Percentiles rank a stretch among this genome's conserved stretches.
phyloP scores from a whole-genome alignment of 2,797 vertebrate species.

The Onychomys arenicola region DNA sequence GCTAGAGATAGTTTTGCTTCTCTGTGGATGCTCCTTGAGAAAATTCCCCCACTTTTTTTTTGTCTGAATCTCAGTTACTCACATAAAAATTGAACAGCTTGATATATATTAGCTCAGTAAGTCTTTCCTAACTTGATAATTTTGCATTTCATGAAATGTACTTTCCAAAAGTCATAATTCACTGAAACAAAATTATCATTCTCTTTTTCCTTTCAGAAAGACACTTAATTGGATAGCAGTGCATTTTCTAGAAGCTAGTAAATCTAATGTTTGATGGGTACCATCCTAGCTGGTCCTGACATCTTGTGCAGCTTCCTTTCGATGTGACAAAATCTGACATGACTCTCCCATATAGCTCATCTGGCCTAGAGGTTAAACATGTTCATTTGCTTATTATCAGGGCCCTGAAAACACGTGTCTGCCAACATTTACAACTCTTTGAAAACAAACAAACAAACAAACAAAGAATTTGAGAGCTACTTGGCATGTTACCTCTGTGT shows the following conservation, averaged over 20 bases:
- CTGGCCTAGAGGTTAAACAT: constrained; percentile 71
- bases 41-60: not conserved
- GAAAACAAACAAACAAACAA: not conserved
- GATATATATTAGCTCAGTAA: constrained; percentile 37
- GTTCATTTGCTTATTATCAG: constrained; percentile 67
- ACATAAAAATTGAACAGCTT: constrained; percentile 45
- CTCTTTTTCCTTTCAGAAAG: constrained; percentile 60
- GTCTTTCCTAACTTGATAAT: constrained; percentile 45
- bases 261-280: constrained; percentile 70
- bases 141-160: constrained; percentile 54
- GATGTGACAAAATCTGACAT: constrained; percentile 63
- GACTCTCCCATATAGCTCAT: constrained; percentile 53
- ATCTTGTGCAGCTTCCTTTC: constrained; percentile 18
- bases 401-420: not conserved
- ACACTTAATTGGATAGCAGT: constrained; percentile 65
- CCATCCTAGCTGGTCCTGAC: constrained; percentile 63
- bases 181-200: constrained; percentile 58
- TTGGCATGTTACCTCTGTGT: constrained; percentile 23
- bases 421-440: constrained; percentile 53
- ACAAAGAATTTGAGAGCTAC: constrained; percentile 13
- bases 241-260: constrained; percentile 64
- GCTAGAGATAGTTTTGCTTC: constrained; percentile 24
- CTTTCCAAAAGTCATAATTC: constrained; percentile 59
- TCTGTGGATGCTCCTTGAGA: not conserved
- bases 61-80: constrained; percentile 16